Evolutionary conservation across 2,888 invertebrate species (phyloP).

Genomic region (Dendrolimus houi): DNA sequence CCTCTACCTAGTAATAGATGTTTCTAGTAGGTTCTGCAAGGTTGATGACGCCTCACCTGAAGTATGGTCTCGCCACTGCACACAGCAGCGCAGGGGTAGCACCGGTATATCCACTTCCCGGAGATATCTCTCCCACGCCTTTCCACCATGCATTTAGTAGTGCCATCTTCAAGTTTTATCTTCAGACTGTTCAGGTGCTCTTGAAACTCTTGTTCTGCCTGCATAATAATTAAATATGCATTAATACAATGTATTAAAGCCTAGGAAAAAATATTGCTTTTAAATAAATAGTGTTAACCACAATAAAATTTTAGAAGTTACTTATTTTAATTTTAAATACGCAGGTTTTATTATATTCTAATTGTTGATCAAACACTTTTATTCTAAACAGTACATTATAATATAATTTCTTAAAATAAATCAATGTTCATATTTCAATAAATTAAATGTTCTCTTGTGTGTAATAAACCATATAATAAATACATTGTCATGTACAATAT

Average conservation of each 20-base stretch:
- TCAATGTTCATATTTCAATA: too few species aligned
- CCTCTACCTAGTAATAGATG: too few species aligned
- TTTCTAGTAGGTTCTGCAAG: too few species aligned
- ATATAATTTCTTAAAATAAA: too few species aligned
- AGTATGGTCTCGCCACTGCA: slow-evolving; percentile 61
- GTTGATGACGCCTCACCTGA: slow-evolving; percentile 36
- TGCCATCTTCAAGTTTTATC: slow-evolving; percentile 63
- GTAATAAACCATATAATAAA: too few species aligned
- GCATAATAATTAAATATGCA: slow-evolving; percentile 11
- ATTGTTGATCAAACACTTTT: too few species aligned
- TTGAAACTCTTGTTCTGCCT: slow-evolving; percentile 44
- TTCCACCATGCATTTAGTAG: slow-evolving; percentile 59
- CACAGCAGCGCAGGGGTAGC: slow-evolving; percentile 70
- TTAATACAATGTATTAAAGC: not conserved
- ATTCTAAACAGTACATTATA: too few species aligned
- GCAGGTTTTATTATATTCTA: too few species aligned
- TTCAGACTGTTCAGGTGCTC: slow-evolving; percentile 61
- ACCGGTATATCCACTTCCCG: slow-evolving; percentile 66
- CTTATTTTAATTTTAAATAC: too few species aligned
- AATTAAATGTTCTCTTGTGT: too few species aligned
- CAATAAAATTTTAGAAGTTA: too few species aligned
- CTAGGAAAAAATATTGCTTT: not conserved
- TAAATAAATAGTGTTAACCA: not conserved
- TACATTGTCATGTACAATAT: too few species aligned
- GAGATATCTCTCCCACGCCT: slow-evolving; percentile 55